phyloP scores from a whole-genome alignment of 2,888 invertebrate species.

The Lepidocyrtinus sp. region DNA sequence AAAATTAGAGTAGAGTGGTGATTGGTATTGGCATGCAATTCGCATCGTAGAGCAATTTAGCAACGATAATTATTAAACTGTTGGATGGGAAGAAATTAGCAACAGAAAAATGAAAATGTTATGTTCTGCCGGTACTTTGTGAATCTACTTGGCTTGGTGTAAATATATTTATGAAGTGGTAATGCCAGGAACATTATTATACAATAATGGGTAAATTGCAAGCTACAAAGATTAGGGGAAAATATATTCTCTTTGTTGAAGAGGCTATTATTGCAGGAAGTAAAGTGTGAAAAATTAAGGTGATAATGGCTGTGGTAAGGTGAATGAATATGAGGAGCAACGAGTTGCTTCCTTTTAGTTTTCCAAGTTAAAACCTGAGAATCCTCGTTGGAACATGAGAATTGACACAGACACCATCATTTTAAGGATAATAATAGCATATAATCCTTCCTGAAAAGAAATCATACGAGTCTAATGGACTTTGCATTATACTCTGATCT shows the following conservation, averaged over 20 bases:
- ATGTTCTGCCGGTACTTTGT: neutral
- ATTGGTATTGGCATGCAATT: slow-evolving; percentile 6
- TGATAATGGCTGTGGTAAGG: slow-evolving; percentile 15
- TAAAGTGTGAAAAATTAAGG: slow-evolving; percentile 18
- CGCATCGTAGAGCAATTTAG: neutral
- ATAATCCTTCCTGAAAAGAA: neutral
- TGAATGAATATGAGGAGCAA: slow-evolving; percentile 34
- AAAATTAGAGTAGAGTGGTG: slow-evolving; percentile 3
- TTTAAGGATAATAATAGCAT: neutral
- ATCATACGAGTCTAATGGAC: slow-evolving; percentile 1
- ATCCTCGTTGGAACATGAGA: neutral
- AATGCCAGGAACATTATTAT: slow-evolving; percentile 23
- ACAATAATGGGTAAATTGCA: slow-evolving; percentile 48
- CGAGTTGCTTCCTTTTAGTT: slow-evolving; percentile 26
- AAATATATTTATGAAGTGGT: slow-evolving; percentile 15
- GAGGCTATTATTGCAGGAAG: slow-evolving; percentile 1
- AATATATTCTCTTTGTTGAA: slow-evolving; percentile 10
- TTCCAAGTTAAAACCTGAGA: neutral
- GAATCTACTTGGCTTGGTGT: neutral
- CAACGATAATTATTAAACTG: slow-evolving; percentile 5
- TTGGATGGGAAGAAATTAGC: slow-evolving; percentile 14
- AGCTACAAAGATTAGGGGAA: slow-evolving; percentile 19
- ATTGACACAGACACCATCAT: neutral
- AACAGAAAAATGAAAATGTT: neutral
- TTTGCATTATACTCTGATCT: slow-evolving; percentile 7